These are phyloP conservation scores for Rhinolophus sinicus DNA, from an alignment of 2,113 vertebrate genomes.

Conservation along the genomic window DNA sequence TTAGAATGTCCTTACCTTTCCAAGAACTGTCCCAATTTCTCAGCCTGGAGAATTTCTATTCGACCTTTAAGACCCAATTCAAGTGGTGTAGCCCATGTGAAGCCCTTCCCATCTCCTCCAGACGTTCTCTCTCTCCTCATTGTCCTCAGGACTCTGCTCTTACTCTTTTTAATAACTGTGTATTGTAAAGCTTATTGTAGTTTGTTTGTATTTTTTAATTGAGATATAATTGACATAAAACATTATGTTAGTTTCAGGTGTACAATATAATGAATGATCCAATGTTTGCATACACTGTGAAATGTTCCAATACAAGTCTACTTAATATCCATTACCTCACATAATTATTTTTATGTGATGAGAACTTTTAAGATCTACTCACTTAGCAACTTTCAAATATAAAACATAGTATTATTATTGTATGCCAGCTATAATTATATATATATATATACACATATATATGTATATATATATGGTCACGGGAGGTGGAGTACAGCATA, in stretches of 20 bases:
- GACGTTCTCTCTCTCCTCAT: background rate
- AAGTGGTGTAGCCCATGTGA: background rate
- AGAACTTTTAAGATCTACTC: background rate
- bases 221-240: background rate
- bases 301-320: background rate
- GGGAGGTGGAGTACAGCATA: no score
- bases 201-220: background rate
- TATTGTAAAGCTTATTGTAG: background rate
- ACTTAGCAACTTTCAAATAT: background rate
- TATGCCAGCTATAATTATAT: no score
- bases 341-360: background rate
- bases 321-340: background rate
- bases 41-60: background rate
- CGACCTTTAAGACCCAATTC: background rate
- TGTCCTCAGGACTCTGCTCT: background rate
- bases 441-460: no score
- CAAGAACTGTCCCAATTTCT: background rate
- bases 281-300: background rate
- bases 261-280: background rate
- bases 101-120: background rate
- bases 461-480: no score
- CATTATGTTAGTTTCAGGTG: background rate
- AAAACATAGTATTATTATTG: background rate
- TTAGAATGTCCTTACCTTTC: background rate
- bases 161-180: background rate